Evolutionary conservation across 2,797 vertebrate genomes (phyloP).

Genomic region (Iguana delicatissima): DNA sequence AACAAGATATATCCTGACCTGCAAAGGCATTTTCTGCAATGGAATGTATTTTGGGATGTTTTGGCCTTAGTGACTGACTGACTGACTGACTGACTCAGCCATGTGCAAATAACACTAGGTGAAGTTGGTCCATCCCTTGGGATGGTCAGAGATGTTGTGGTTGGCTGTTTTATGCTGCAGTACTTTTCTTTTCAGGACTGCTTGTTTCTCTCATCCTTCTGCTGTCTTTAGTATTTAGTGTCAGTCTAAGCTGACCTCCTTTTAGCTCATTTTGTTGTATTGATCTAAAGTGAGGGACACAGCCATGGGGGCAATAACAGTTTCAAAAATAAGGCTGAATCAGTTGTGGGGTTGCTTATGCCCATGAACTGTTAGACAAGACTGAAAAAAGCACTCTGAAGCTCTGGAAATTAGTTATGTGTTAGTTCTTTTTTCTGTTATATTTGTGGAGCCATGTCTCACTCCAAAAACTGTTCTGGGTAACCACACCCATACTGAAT

Average conservation of each 20-base stretch:
- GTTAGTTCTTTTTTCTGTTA: slow-evolving; percentile 2
- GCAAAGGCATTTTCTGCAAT: slow-evolving; percentile 23
- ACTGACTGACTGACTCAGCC: neutral
- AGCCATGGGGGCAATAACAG: slow-evolving; percentile 7
- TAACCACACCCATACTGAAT: neutral
- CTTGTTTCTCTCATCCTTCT: neutral
- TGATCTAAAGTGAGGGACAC: slow-evolving; percentile 13
- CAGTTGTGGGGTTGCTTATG: slow-evolving; percentile 20
- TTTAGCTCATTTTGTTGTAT: slow-evolving; percentile 55
- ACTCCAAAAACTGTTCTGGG: neutral
- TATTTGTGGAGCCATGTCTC: neutral
- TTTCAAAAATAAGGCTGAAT: slow-evolving; percentile 40
- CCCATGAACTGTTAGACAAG: slow-evolving; percentile 23
- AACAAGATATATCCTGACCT: slow-evolving; percentile 18
- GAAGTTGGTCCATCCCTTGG: neutral
- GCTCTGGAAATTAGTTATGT: slow-evolving; percentile 18
- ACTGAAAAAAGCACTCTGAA: neutral
- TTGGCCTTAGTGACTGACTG: neutral
- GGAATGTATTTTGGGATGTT: slow-evolving; percentile 30
- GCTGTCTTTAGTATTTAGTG: neutral
- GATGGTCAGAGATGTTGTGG: slow-evolving; percentile 24
- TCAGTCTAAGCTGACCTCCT: slow-evolving; percentile 45
- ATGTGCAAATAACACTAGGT: fast-evolving
- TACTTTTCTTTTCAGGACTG: slow-evolving; percentile 24
- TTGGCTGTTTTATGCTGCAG: slow-evolving; percentile 33